These are phyloP conservation scores for Sus cebifrons DNA, from an alignment of 2,797 vertebrate species.

Conservation along the genomic window DNA sequence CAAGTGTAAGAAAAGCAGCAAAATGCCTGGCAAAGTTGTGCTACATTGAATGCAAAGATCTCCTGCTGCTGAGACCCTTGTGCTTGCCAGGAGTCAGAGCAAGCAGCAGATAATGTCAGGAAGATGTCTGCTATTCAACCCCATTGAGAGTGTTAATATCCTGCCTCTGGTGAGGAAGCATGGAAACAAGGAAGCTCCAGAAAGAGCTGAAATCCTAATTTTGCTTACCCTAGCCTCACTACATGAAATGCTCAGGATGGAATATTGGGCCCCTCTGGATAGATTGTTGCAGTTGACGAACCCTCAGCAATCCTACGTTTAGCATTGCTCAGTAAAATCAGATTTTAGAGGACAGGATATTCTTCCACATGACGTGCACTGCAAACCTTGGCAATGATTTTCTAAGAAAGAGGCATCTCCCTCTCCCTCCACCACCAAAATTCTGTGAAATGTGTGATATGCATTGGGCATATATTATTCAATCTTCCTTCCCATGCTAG, in stretches of 20 bases:
- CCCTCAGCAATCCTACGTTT: slow-evolving; percentile 8
- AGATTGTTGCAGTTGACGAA: neutral
- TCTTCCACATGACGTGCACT: neutral
- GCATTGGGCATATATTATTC: neutral
- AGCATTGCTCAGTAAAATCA: slow-evolving; percentile 34
- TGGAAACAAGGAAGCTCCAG: slow-evolving; percentile 34
- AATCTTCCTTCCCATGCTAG: neutral
- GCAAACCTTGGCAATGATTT: slow-evolving; percentile 39
- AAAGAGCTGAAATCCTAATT: slow-evolving; percentile 26
- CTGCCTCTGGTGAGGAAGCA: slow-evolving; percentile 34
- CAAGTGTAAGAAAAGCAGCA: slow-evolving; percentile 13
- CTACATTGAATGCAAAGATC: neutral
- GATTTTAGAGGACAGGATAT: slow-evolving; percentile 43
- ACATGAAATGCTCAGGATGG: neutral
- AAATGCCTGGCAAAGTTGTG: neutral
- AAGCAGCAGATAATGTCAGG: neutral
- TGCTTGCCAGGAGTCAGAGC: neutral
- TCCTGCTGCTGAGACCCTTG: neutral
- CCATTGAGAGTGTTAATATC: neutral
- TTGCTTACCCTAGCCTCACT: slow-evolving; percentile 6
- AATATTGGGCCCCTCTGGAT: neutral
- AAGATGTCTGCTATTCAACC: neutral
- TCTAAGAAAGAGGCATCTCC: neutral
- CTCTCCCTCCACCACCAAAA: neutral
- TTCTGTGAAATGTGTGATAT: slow-evolving; percentile 27